Base-by-base conservation (phyloP, 2,797 vertebrate genomes). In the Lagodon rhomboides region DNA sequence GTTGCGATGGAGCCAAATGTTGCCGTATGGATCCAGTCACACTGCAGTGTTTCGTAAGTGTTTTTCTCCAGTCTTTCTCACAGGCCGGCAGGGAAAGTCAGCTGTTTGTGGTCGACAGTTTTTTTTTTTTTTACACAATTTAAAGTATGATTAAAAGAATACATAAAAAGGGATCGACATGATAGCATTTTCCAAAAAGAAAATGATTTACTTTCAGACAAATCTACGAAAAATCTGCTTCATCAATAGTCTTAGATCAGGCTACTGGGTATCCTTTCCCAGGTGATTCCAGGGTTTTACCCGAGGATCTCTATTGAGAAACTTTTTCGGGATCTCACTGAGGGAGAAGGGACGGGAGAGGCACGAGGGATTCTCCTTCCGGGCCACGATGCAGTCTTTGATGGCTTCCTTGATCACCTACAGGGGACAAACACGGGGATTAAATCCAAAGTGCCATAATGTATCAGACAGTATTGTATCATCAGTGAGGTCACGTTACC, bases 361-460 rank as follows among this genome's bases (percentile, higher is more conserved):
- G 73, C 95, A 91, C 0, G 96, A 95, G 0, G 97, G 97, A 41
- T 95, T 96, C 87, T 98, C 96, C 81, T 95, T 97, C 83, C 96
- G 92, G 75, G 96, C 95, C 54, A 96, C 89, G 10, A 99, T 97
- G 92, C 97, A 96, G 2, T 99, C 98, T 66, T 96, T 87, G 68
- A 99, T 96, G 25, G 97, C 97, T 13, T 98, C 94, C 90, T 97
- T 98, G 72, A 99, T 98, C 83, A 97, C 95, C 98, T 99, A 79
- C 4, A 90, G 68, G 44, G 49, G 23, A 62, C 3, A 82, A 74
- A 38, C 5, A 69, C 11, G 75, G 3, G 3, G 27, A 70, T 68
- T 55, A 3, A 47, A 55, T 43, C 5, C 44, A 27, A 30, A 66
- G 43, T 27, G 9, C 22, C 20, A 61, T 9, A 27, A 3, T 62